Percentiles rank a stretch among this genome's conserved stretches.
Evolutionary conservation across 2,797 vertebrate species (phyloP).

Genomic region (Clangula hyemalis): DNA sequence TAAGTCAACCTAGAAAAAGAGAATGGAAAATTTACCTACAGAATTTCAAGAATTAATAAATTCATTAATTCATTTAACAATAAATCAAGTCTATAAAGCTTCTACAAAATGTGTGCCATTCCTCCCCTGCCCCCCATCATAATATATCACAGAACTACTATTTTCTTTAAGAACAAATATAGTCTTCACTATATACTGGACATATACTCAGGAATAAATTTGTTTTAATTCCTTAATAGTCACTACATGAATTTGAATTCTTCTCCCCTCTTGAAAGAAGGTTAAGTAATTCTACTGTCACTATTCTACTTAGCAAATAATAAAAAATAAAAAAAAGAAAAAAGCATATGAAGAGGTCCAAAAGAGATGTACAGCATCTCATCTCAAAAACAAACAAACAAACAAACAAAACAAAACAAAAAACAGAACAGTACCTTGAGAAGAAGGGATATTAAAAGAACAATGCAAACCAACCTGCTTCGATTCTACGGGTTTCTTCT

Average conservation of each 20-base stretch:
- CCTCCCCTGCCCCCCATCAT: too few relatives aligned
- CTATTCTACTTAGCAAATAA: neutral
- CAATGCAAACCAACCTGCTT: slow-evolving; percentile 84
- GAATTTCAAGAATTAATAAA: neutral
- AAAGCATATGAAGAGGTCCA: neutral
- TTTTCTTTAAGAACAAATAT: neutral
- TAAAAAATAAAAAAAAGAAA: neutral
- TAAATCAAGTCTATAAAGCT: neutral
- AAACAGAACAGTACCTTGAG: neutral
- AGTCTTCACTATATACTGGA: neutral
- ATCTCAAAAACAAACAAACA: neutral
- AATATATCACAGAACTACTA: neutral
- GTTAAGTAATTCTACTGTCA: neutral
- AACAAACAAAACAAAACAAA: neutral
- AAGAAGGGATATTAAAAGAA: neutral
- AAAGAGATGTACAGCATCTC: neutral
- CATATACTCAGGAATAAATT: neutral
- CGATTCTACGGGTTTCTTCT: slow-evolving; percentile 89
- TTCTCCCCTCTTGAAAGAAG: neutral
- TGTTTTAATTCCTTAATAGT: neutral
- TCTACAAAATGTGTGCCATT: neutral
- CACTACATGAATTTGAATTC: neutral
- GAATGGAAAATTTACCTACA: neutral
- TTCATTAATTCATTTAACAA: neutral
- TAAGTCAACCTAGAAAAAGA: slow-evolving; percentile 84